Percentiles rank a stretch among this genome's conserved stretches.
These are phyloP conservation scores for Hirudo medicinalis DNA, from an alignment of 1,140 invertebrate species.

Conservation along the genomic window DNA sequence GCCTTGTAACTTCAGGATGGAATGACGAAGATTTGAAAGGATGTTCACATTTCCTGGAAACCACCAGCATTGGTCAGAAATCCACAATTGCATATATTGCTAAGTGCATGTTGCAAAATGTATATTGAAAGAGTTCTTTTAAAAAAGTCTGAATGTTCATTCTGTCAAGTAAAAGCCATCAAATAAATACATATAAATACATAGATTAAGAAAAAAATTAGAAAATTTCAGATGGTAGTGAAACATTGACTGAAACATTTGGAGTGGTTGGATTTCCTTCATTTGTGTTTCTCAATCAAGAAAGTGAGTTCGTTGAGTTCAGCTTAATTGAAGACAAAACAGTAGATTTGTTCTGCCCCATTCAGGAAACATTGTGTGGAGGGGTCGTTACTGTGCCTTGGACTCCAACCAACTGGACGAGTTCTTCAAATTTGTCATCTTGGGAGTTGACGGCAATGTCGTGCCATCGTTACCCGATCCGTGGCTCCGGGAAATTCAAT, in stretches of 20 bases:
- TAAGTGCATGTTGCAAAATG: too few species aligned
- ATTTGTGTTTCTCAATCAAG: conserved; percentile 34
- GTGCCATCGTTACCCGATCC: too few species aligned
- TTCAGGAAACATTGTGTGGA: conserved; percentile 39
- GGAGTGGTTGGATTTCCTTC: conserved; percentile 36
- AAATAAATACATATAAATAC: too few species aligned
- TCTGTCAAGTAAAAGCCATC: too few species aligned
- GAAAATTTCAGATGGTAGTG: not conserved
- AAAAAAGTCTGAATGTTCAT: too few species aligned
- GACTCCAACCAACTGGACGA: conserved; percentile 34
- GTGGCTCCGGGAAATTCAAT: too few species aligned
- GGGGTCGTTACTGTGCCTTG: conserved; percentile 37
- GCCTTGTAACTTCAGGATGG: conserved; percentile 35
- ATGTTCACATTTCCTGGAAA: not conserved
- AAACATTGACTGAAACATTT: conserved; percentile 19
- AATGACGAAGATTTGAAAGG: conserved; percentile 29
- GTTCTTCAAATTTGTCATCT: conserved; percentile 31
- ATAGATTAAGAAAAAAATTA: too few species aligned
- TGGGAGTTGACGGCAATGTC: not conserved
- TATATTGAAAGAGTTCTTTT: too few species aligned
- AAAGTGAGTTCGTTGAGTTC: conserved; percentile 28
- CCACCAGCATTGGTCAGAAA: conserved; percentile 29
- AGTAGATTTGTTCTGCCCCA: not conserved
- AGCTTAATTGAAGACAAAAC: not conserved
- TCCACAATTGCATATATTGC: too few species aligned